Conservation (phyloP, 2,113 vertebrate genomes). For the Otis tarda region DNA sequence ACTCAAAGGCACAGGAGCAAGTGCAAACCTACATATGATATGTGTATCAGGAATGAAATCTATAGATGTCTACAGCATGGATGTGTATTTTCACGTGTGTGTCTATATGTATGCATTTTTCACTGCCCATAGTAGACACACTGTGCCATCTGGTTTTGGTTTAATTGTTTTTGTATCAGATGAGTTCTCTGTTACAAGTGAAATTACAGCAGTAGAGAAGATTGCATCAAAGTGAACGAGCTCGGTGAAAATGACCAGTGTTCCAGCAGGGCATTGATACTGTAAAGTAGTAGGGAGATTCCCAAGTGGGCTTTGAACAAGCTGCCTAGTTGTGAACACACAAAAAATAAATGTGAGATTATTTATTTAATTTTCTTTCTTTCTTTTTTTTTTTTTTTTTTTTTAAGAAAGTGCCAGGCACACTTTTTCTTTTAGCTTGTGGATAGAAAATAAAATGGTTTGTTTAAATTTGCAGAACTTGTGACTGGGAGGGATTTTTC, state of each 20-base stretch:
- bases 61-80: background rate
- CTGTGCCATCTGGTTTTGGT: background rate
- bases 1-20: background rate
- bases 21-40: background rate
- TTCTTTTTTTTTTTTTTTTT: background rate
- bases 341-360: background rate
- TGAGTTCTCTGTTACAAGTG: background rate
- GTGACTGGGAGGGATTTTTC: background rate
- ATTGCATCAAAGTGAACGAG: background rate
- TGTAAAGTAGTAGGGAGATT: background rate
- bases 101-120: background rate
- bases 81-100: fast-evolving
- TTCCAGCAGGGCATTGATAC: background rate
- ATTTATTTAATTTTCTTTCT: background rate
- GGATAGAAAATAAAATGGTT: background rate
- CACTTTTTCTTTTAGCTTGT: background rate
- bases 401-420: background rate
- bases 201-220: background rate
- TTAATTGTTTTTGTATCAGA: background rate
- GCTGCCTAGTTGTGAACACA: background rate
- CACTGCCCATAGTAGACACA: background rate
- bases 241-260: background rate
- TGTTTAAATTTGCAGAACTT: background rate
- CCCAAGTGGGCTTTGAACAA: background rate
- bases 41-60: background rate